Evolutionary conservation across 2,797 vertebrate species (phyloP).

Genomic region (Acanthis flammea): DNA sequence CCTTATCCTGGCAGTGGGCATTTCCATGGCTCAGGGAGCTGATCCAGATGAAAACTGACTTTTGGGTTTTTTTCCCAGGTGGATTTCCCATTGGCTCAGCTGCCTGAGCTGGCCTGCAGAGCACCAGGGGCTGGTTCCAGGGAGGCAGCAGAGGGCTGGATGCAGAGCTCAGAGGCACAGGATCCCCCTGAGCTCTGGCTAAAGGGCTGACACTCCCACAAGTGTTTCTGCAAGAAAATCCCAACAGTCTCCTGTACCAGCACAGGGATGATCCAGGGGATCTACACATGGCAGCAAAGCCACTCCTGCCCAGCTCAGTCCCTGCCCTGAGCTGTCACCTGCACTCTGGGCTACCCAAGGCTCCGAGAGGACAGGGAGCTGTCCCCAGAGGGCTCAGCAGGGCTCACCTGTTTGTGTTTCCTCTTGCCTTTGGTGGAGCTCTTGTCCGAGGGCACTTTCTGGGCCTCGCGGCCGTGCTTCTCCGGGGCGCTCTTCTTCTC

Average conservation of each 20-base stretch:
- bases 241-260: accelerated
- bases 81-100: background rate
- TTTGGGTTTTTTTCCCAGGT: background rate
- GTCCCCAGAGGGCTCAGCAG: background rate
- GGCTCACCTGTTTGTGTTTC: slow-evolving; percentile 88
- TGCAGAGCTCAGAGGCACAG: background rate
- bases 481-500: slow-evolving; percentile 87
- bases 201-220: background rate
- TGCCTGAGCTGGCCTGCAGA: background rate
- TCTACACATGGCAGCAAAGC: background rate
- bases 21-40: background rate
- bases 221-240: background rate
- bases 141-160: background rate
- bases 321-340: accelerated
- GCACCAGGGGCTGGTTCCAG: background rate
- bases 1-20: background rate
- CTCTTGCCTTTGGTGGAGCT: slow-evolving; percentile 89
- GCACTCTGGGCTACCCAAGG: background rate
- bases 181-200: background rate
- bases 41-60: background rate
- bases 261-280: background rate
- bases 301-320: background rate
- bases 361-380: background rate
- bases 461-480: slow-evolving; percentile 85
- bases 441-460: slow-evolving; percentile 88